Evolutionary conservation across 2,888 invertebrate species (phyloP), one percentile per base, ranked within the genome.

Genomic region (Apeira syringaria): DNA sequence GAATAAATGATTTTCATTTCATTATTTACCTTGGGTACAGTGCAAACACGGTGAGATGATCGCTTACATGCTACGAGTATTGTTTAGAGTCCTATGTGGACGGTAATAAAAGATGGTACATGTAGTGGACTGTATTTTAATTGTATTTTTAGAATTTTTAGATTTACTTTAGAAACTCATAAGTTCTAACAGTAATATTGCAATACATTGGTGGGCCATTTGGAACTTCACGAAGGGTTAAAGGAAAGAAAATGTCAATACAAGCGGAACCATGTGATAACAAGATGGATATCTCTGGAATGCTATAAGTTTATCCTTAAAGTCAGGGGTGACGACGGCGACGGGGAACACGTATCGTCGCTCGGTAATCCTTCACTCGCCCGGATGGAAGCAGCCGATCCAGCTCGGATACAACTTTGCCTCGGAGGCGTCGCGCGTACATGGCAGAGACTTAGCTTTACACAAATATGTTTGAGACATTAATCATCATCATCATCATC

Each of bases 331-430:
- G 75, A 79, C 71, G 68, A 59, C 63, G 64, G 63, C 60, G 71
- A 59, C 63, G 64, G 63, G 60, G 71, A 72, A 81, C 72, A 72
- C 67, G 74, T 74, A 70, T 71, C 56, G 53, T 50, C 56, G 51
- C 73, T 61, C 65, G 56, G 69, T 82, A 82, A 83, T 81, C 74
- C 74, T 68, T 68, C 61, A 68, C 61, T 61, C 61, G 64, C 53
- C 52, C 59, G 47, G 50, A 58, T 64, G 55, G 53, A 56, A 56
- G 62, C 61, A 53, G 55, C 53, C 56, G 56, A 56, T 56, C 51
- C 51, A 46, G 50, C 49, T 46, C 43, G 45, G 50, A 53, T 64
- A 40, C 58, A 75, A 77, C 73, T 76, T 80, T 67, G 64, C 63
- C 52, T 45, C 50, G 59, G 64, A 47, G 68, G 54, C 61, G 46